Evolutionary conservation across 2,888 invertebrate species (phyloP).

Genomic region (Hoplodrina blanda): DNA sequence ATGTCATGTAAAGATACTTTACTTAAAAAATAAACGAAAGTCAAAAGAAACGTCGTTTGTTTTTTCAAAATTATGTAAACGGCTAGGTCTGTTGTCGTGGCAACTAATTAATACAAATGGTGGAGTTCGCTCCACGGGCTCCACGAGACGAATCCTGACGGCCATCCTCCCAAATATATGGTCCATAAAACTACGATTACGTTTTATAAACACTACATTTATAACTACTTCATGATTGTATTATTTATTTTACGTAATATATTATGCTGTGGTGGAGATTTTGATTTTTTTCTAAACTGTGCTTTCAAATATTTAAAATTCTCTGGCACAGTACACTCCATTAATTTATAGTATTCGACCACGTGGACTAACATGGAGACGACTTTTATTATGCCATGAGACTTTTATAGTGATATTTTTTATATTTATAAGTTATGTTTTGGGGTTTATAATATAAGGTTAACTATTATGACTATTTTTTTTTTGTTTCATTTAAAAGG

Average conservation of each 20-base stretch:
- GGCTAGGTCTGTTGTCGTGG: conserved; percentile 66
- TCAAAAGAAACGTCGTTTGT: conserved; percentile 12
- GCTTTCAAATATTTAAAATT: conserved; percentile 91
- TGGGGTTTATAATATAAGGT: conserved; percentile 1
- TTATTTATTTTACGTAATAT: conserved; percentile 91
- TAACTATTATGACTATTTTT: background rate
- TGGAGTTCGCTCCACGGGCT: conserved; percentile 60
- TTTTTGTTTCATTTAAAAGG: conserved; percentile 9
- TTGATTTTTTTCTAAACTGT: conserved; percentile 88
- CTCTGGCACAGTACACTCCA: conserved; percentile 87
- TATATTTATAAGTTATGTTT: conserved; percentile 22
- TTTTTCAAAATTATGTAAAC: conserved; percentile 59
- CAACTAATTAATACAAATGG: conserved; percentile 84
- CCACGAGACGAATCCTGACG: conserved; percentile 63
- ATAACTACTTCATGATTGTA: conserved; percentile 90
- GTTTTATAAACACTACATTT: conserved; percentile 90
- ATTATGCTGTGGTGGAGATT: conserved; percentile 86
- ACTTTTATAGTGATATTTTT: conserved; percentile 50
- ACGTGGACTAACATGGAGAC: conserved; percentile 70
- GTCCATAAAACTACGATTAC: conserved; percentile 88
- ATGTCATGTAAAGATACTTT: background rate
- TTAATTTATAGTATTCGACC: conserved; percentile 88
- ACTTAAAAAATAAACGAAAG: conserved; percentile 20
- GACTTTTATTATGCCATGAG: conserved; percentile 58
- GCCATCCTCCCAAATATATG: conserved; percentile 82